Percentiles rank a stretch among this genome's conserved stretches.
Conservation (phyloP, 2,113 vertebrate genomes). For the Addax nasomaculatus region DNA sequence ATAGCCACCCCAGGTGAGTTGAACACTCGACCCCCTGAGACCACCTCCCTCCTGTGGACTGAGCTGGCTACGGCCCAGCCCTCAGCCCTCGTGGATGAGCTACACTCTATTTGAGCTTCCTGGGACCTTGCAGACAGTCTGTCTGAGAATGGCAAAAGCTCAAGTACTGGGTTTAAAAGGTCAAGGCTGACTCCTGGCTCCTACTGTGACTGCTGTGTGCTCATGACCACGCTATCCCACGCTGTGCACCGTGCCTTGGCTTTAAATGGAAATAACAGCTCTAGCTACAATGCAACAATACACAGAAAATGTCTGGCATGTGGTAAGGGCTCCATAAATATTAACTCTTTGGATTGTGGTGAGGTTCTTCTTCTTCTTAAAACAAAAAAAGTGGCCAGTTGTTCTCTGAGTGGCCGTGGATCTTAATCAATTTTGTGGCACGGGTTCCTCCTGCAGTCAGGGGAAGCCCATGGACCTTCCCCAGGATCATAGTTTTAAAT, state of each 20-base stretch:
- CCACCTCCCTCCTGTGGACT: neutral
- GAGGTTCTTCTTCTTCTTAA: neutral
- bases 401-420: neutral
- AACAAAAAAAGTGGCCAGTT: neutral
- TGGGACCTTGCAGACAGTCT: neutral
- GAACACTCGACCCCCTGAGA: neutral
- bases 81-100: neutral
- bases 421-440: neutral
- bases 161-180: neutral
- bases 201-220: neutral
- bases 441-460: neutral
- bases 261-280: neutral
- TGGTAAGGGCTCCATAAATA: neutral
- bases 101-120: neutral
- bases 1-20: neutral
- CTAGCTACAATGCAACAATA: neutral
- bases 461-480: neutral
- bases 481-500: neutral
- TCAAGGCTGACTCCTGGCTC: neutral
- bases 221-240: neutral
- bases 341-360: neutral
- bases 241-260: accelerated
- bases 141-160: neutral
- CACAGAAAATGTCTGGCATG: no score
- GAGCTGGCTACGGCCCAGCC: neutral